These are phyloP conservation scores for Bombus polaris DNA, from an alignment of 1,140 invertebrate species.

Conservation along the genomic window DNA sequence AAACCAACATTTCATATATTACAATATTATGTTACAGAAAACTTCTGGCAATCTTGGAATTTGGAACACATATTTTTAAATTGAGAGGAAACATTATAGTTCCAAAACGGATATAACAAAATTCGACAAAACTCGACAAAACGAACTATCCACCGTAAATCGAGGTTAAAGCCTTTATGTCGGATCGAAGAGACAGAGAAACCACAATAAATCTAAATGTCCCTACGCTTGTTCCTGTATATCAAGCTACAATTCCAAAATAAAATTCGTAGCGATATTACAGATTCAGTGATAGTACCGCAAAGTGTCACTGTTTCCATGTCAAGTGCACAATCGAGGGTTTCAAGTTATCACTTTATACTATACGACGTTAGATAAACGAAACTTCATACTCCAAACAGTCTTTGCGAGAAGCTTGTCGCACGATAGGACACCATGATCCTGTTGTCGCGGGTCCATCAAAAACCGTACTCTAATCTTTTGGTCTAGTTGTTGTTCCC, in stretches of 20 bases:
- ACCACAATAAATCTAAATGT: constrained; percentile 22
- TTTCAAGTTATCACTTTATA: constrained; percentile 1
- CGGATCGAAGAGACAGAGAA: not conserved
- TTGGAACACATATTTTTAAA: not conserved
- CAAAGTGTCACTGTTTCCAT: constrained; percentile 6
- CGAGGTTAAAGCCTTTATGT: not conserved
- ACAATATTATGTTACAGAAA: too few relatives aligned
- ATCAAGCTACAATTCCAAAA: not conserved
- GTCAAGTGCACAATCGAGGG: constrained; percentile 13
- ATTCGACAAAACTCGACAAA: constrained; percentile 6
- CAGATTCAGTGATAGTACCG: not conserved
- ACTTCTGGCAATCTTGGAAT: too few relatives aligned
- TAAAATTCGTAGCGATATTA: not conserved
- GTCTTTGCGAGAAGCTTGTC: not conserved
- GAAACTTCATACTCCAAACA: not conserved
- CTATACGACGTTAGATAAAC: not conserved
- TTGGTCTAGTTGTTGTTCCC: not conserved
- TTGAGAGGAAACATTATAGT: too few relatives aligned
- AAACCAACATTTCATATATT: too few relatives aligned
- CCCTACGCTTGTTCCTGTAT: not conserved
- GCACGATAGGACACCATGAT: not conserved
- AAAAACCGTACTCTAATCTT: not conserved
- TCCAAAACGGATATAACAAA: not conserved
- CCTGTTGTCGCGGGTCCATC: not conserved
- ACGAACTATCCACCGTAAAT: not conserved